These are phyloP conservation scores for Osmerus mordax DNA, from an alignment of 2,113 vertebrate genomes.

Conservation along the genomic window DNA sequence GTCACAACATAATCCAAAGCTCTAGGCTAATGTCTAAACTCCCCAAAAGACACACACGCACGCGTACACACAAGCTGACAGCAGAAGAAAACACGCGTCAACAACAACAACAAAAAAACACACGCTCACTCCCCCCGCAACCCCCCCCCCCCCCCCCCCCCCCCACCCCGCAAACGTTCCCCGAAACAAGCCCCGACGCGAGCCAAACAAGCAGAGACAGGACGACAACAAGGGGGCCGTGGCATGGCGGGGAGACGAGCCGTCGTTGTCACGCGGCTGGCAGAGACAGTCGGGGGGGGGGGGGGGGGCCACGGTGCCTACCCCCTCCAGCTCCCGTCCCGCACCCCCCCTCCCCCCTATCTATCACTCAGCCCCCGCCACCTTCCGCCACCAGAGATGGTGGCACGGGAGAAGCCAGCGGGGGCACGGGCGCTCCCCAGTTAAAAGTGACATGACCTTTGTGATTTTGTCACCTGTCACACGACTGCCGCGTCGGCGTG, in stretches of 20 bases:
- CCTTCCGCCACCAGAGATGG: constrained; percentile 26
- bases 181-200: too few species aligned
- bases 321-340: constrained; percentile 69
- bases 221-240: constrained; percentile 51
- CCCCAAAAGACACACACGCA: background rate
- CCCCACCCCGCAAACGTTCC: too few species aligned
- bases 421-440: constrained; percentile 91
- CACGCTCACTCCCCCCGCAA: too few species aligned
- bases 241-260: constrained; percentile 34
- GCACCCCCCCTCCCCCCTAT: constrained; percentile 16
- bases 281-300: constrained; percentile 72
- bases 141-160: too few species aligned
- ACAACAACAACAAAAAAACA: constrained; percentile 37
- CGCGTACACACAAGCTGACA: background rate
- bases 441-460: constrained; percentile 98
- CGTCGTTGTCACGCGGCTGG: constrained; percentile 61
- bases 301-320: constrained; percentile 57
- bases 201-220: constrained; percentile 50
- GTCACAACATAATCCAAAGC: constrained; percentile 7
- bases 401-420: constrained; percentile 91
- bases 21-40: constrained; percentile 16
- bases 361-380: too few species aligned
- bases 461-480: constrained; percentile 96
- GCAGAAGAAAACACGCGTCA: constrained; percentile 16
- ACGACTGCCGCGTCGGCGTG: constrained; percentile 76